Conservation (phyloP, 2,113 vertebrate species). For the Apistogramma diplotaenia region DNA sequence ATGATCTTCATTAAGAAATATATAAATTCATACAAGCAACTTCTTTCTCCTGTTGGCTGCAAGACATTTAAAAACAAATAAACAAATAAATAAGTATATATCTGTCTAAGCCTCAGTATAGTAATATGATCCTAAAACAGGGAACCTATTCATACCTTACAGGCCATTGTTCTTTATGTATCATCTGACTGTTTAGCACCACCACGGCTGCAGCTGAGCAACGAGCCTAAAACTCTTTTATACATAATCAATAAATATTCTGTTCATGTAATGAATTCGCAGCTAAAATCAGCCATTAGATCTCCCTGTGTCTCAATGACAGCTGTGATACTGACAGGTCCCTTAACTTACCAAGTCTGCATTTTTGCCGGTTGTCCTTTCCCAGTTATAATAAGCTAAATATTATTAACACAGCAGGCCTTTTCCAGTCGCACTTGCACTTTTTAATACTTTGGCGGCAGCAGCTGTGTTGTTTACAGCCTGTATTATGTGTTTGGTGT, state of each 20-base stretch:
- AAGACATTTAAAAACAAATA: background rate
- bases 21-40: rapidly evolving
- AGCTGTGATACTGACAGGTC: too few species aligned
- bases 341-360: too few species aligned
- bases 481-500: too few species aligned
- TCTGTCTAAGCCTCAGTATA: background rate
- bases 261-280: background rate
- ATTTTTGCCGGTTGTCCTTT: too few species aligned
- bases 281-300: background rate
- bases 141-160: background rate
- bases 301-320: background rate
- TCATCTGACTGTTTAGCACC: too few species aligned
- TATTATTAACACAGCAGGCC: too few species aligned
- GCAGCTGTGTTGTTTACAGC: too few species aligned
- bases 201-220: background rate
- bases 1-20: background rate
- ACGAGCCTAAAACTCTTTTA: background rate
- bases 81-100: background rate
- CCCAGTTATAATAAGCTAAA: too few species aligned
- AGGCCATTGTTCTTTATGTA: background rate
- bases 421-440: too few species aligned
- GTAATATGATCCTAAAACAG: background rate
- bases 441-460: too few species aligned
- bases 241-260: background rate
- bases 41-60: background rate